Base-by-base conservation (phyloP, 2,113 vertebrate species). In the Hippocampus comes region DNA sequence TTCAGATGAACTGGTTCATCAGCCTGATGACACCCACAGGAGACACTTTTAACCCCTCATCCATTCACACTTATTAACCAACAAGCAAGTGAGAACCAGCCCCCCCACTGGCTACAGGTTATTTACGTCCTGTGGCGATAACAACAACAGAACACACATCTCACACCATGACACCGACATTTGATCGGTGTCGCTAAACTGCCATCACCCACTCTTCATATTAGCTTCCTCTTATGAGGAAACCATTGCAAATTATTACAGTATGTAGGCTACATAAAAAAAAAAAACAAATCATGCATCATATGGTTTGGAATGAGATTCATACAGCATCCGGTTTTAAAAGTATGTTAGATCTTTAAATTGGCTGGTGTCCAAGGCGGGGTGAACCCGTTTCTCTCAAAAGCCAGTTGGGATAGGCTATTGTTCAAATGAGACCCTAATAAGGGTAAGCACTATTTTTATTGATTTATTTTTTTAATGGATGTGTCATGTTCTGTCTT, bases 31-130 rank as follows among this genome's bases (percentile, higher is more conserved):
- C 69, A 65, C 46, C 72, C 73, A 49, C 77, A 70, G 75, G 69
- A 46, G 51, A 56, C 60, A 34, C 68, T 27, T 51, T 70, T 82
- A 73, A 73, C 72, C 73, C 72, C 76, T 64, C 74, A 68, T 76
- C 78, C 73, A 80, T 84, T 85, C 82, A 84, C 85, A 87, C 87
- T 76, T 78, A 82, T 86, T 82, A 85, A 57, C 78, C 83, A 84
- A 81, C 82, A 57, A 73, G 75, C 49, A 17, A 5, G 74, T 82
- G 77, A 84, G 83, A 84, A 89, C 76, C 74, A 69, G 78, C 76
- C 20, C 72, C 72, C 81, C 76, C 59, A 9, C 77, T 15, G 80
- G 49, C 72, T 72, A 53, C 64, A 72, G 74, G 80, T 86, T 86
- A 82, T 89, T 81, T 79, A 75, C 76, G 75, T 78, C 74, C 73